Conservation (phyloP, 1,140 invertebrate genomes). For the Megathymus violae region DNA sequence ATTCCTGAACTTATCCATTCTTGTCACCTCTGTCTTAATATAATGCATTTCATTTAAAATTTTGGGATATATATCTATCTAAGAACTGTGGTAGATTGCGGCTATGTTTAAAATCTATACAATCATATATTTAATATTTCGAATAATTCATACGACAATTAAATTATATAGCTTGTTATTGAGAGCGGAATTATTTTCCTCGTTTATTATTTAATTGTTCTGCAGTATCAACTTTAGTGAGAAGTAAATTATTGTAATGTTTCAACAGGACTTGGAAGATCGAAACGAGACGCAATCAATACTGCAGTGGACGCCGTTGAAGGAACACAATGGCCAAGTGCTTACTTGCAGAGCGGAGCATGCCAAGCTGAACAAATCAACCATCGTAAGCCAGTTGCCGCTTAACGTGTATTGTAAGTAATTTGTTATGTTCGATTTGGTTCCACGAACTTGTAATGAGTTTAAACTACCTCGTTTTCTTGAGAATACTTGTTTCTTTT, state of each 20-base stretch:
- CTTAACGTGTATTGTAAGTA: constrained; percentile 94
- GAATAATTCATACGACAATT: too few relatives aligned
- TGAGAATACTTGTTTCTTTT: too few relatives aligned
- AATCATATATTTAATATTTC: too few relatives aligned
- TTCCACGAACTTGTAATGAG: neutral
- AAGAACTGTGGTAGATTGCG: too few relatives aligned
- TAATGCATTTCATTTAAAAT: too few relatives aligned
- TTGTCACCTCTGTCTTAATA: too few relatives aligned
- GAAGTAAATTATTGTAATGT: neutral
- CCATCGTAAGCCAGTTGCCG: constrained; percentile 90
- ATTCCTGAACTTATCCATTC: too few relatives aligned
- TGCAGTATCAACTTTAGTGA: neutral
- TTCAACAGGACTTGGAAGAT: constrained; percentile 57
- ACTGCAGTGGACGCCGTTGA: constrained; percentile 67
- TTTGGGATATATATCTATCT: too few relatives aligned
- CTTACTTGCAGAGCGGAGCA: constrained; percentile 93
- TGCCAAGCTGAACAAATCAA: constrained; percentile 87
- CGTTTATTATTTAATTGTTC: too few relatives aligned
- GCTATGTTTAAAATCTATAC: too few relatives aligned
- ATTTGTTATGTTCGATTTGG: neutral
- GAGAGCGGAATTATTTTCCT: too few relatives aligned
- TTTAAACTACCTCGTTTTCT: neutral
- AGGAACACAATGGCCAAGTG: constrained; percentile 89
- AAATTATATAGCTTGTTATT: too few relatives aligned
- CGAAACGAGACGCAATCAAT: constrained; percentile 71